Percentiles rank a stretch among this genome's conserved stretches.
Evolutionary conservation across 2,888 invertebrate species (phyloP).

Genomic region (Aphrophora alni): DNA sequence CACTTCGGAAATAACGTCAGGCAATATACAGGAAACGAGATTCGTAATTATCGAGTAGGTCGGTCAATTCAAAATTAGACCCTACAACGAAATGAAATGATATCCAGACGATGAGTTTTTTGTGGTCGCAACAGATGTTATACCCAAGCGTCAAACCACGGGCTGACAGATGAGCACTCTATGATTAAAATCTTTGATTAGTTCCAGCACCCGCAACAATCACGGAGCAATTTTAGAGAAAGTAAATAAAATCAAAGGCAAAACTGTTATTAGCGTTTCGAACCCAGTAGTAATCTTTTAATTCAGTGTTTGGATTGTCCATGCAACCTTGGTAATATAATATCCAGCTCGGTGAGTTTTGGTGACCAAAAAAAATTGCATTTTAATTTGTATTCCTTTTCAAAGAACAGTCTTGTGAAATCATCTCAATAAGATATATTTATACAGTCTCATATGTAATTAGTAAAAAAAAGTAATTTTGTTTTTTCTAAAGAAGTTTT

Average conservation of each 20-base stretch:
- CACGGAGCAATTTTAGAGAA: not conserved
- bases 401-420: too few species aligned
- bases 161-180: not conserved
- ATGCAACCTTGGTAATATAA: too few species aligned
- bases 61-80: not conserved
- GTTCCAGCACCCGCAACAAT: not conserved
- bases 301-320: too few species aligned
- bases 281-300: too few species aligned
- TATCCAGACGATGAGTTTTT: not conserved
- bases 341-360: too few species aligned
- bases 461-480: too few species aligned
- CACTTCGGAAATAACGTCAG: not conserved
- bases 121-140: not conserved
- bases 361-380: too few species aligned
- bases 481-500: too few species aligned
- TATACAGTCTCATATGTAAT: too few species aligned
- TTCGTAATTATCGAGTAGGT: not conserved
- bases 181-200: not conserved
- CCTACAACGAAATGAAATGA: not conserved
- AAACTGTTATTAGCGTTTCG: not conserved
- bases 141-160: too few species aligned
- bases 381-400: too few species aligned
- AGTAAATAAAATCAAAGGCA: not conserved
- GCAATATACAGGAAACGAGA: not conserved
- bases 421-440: too few species aligned